A percentile compares a stretch with the other conserved stretches of the same genome.
Conservation (phyloP, 2,113 vertebrate genomes). For the Panthera tigris region DNA sequence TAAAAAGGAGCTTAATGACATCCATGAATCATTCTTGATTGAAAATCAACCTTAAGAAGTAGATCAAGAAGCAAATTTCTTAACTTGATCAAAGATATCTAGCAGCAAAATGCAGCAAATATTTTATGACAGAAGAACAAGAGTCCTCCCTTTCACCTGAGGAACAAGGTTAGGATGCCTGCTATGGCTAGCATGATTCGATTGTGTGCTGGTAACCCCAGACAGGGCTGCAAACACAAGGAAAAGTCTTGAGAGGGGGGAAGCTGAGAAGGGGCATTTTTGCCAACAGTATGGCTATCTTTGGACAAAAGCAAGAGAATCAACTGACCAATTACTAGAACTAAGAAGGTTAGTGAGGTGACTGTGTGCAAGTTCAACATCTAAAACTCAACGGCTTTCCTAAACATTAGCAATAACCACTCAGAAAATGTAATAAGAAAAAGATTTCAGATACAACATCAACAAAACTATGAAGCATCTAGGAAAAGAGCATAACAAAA, state of each 20-base stretch:
- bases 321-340: background rate
- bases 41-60: background rate
- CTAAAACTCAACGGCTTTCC: background rate
- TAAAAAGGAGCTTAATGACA: background rate
- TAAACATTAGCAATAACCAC: background rate
- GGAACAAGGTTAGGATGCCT: background rate
- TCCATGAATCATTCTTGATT: background rate
- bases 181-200: background rate
- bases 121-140: background rate
- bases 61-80: background rate
- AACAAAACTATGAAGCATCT: background rate
- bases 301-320: background rate
- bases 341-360: background rate
- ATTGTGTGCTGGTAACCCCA: background rate
- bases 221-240: background rate
- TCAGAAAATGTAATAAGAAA: background rate
- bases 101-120: background rate
- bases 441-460: background rate
- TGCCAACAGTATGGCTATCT: background rate
- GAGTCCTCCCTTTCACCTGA: background rate
- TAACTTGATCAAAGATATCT: background rate
- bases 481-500: background rate
- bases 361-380: background rate
- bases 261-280: background rate
- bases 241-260: background rate